Conservation (phyloP, 1,140 invertebrate genomes). For the Harlomillsia oculata region DNA sequence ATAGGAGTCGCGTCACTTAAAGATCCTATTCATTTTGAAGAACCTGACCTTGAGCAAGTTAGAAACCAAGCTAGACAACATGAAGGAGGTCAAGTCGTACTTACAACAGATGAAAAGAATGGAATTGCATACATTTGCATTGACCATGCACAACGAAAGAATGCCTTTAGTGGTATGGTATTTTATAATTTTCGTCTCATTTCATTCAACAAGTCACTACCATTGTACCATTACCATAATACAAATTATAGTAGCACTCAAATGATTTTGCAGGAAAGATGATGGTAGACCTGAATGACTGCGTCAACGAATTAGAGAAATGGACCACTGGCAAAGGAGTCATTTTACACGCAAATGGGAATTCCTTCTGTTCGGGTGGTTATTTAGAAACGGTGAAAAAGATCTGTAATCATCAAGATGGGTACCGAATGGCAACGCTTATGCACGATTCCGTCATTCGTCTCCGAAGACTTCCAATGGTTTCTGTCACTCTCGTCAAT, state of each 20-base stretch:
- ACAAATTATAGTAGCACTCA: too few relatives aligned
- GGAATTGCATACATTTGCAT: conserved; percentile 45
- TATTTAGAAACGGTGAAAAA: conserved; percentile 46
- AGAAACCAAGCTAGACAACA: neutral
- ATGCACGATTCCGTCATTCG: conserved; percentile 46
- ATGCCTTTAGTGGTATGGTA: conserved; percentile 43
- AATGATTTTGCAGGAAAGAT: conserved; percentile 45
- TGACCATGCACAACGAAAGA: conserved; percentile 43
- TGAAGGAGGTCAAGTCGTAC: conserved; percentile 41
- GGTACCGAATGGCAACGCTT: conserved; percentile 44
- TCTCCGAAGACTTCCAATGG: conserved; percentile 45
- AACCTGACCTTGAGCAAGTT: conserved; percentile 7
- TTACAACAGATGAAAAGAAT: conserved; percentile 41
- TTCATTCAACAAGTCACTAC: too few relatives aligned
- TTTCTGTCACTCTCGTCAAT: conserved; percentile 47
- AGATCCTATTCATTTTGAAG: neutral
- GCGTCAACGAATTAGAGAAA: conserved; percentile 42
- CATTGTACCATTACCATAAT: too few relatives aligned
- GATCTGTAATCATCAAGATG: conserved; percentile 39
- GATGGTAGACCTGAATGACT: conserved; percentile 49
- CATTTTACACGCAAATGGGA: conserved; percentile 44
- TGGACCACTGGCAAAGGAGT: conserved; percentile 50
- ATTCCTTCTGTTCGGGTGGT: conserved; percentile 52
- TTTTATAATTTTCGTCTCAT: neutral
- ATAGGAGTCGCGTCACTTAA: neutral